Base-by-base conservation (phyloP, 2,888 invertebrate species). In the Yponomeuta sedellus region DNA sequence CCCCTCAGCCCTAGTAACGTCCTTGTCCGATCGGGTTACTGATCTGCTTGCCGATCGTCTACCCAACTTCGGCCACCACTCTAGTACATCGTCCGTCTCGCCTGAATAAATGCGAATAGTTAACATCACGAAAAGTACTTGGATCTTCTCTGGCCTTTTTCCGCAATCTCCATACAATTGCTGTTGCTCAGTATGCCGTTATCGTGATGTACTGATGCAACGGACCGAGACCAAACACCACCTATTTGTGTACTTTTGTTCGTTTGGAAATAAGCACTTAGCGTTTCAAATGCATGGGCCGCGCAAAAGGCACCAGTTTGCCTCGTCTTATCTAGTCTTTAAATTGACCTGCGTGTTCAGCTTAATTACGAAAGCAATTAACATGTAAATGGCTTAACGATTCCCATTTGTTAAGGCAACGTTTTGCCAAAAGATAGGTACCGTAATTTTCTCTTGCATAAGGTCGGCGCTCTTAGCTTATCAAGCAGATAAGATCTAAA, bases 131-230 rank as follows among this genome's bases (percentile, higher is more conserved):
- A 34, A 25, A 5, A n/a, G n/a, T n/a, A n/a, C n/a, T n/a, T n/a
- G 25, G 2, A 25, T 12, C 44, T 3, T 52, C 16, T 52, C 5
- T 16, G 44, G 12, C 8, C 8, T 1, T 28, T 62, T 62, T 62
- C 28, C n/a, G 62, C 62, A 62, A 62, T 62, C n/a, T 62, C 28
- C 39, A 62, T 59, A 52, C 44, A 52, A 52, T 52, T 52, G 12
- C 44, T 52, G 44, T 52, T 52, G 20, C 59, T 59, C 59, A 20
- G 20, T 59, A 10, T 25, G 62, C 25, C 28, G 34, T 62, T 62
- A 28, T 62, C 34, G 25, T 22, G 59, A 59, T 59, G 59, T 20
- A 59, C 25, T 22, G 1, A 59, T 59, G 59, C 59, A 25, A 20
- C 59, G 59, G 59, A 22, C 22, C 59, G 22, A 19, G 25, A 59